Evolutionary conservation across 2,113 vertebrate species (phyloP).

Genomic region (Brevimyrus niger): DNA sequence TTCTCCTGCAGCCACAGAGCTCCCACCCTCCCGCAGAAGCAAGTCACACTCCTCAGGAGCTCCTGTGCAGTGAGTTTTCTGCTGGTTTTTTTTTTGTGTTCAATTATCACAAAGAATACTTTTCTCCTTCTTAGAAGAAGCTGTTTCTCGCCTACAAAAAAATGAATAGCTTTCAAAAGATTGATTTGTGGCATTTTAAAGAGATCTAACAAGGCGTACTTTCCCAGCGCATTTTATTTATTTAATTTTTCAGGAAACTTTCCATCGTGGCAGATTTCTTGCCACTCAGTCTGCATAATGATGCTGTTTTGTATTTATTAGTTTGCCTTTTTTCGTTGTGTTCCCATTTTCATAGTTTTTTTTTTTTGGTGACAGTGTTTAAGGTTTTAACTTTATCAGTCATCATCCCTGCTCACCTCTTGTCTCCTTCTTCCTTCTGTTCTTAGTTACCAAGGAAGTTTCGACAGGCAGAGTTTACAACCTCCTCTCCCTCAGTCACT

Average conservation of each 20-base stretch:
- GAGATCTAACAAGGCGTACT: not conserved
- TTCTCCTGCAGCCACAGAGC: not conserved
- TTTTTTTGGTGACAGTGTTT: slow-evolving; percentile 23
- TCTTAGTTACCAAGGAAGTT: slow-evolving; percentile 55
- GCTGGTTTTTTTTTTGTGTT: not conserved
- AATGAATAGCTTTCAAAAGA: not conserved
- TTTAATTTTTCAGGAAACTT: not conserved
- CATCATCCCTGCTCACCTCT: slow-evolving; percentile 38
- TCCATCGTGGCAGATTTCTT: not conserved
- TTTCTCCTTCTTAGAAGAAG: not conserved
- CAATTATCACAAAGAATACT: not conserved
- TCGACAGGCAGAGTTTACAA: slow-evolving; percentile 61
- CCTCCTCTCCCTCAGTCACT: slow-evolving; percentile 29
- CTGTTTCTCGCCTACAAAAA: not conserved
- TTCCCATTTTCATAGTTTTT: not conserved
- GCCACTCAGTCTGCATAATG: not conserved
- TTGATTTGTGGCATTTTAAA: not conserved
- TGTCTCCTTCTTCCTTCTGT: slow-evolving; percentile 49
- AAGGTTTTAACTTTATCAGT: slow-evolving; percentile 56
- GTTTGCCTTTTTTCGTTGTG: not conserved
- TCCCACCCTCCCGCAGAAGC: not conserved
- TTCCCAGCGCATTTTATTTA: not conserved
- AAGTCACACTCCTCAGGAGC: not conserved
- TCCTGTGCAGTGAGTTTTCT: not conserved
- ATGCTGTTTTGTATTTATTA: not conserved